Base-by-base conservation (phyloP, 2,113 vertebrate species). In the Chitala chitala region DNA sequence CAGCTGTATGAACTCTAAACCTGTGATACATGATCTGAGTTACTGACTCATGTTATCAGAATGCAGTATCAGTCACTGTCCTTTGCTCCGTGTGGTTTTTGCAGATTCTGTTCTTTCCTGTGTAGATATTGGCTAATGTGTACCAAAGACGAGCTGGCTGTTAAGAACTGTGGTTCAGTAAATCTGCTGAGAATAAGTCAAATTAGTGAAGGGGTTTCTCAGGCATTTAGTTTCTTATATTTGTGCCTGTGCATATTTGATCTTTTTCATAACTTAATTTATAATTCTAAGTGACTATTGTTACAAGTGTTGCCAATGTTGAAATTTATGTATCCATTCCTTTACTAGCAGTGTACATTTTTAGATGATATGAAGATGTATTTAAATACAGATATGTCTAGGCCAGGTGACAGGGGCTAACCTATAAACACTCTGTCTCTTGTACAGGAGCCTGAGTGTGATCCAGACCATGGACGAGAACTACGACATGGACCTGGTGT, bases 401-500 rank as follows among this genome's bases (percentile, higher is more conserved):
- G 33, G 31, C 5, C 0, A 61, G 29, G 15, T 61, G n/a, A n/a
- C n/a, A n/a, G n/a, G 29, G 20, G 6, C 38, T 38, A n/a, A n/a
- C n/a, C n/a, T 54, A 24, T 44, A 54, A 59, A 5, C 20, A 75
- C 4, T 74, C 33, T 9, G 22, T 5, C 4, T 44, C 10, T 4
- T 26, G 50, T 56, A 59, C 79, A 94, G 93, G 84, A 94, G 89
- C 29, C 81, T 84, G 61, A 95, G 94, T 80, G 83, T 94, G 78
- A 92, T 91, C 13, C 88, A 88, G 29, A 79, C 91, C 77, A 89
- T 92, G 91, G 96, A 98, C 81, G 96, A 95, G 87, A 94, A 81
- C 87, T 98, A 95, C 9, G 96, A 98, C 86, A 82, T 98, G 89
- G 96, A 99, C 86, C 90, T 99, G 82, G 83, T 94, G 69, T 94